Conservation (phyloP, 2,888 invertebrate species). For the Dyspetes luteomarginatus region DNA sequence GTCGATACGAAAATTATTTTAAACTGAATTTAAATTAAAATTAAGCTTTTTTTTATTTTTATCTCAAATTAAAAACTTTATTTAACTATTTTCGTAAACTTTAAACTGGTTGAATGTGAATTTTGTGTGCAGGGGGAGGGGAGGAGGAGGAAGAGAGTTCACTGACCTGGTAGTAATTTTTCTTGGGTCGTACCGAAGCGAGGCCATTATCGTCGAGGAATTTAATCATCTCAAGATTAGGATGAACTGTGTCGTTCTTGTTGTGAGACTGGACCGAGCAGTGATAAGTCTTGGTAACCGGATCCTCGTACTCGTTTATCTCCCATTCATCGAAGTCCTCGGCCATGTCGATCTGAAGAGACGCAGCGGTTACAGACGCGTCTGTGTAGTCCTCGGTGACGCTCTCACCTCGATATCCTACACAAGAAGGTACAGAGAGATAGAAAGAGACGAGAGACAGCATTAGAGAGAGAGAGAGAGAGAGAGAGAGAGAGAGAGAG, state of each 20-base stretch:
- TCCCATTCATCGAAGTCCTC: slow-evolving; percentile 71
- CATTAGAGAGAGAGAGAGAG: slow-evolving; percentile 27
- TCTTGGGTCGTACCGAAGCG: slow-evolving; percentile 59
- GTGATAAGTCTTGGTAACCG: slow-evolving; percentile 68
- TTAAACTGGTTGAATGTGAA: too few species aligned
- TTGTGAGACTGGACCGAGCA: slow-evolving; percentile 63
- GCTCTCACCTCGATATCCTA: slow-evolving; percentile 65
- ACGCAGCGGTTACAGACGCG: slow-evolving; percentile 68
- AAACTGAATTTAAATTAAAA: too few species aligned
- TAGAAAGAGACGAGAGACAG: slow-evolving; percentile 56
- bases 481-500: slow-evolving; percentile 39
- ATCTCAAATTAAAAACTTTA: too few species aligned
- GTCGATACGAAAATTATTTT: background rate
- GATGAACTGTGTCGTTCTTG: slow-evolving; percentile 65
- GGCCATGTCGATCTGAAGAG: slow-evolving; percentile 66
- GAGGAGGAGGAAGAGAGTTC: too few species aligned
- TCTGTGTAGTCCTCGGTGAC: slow-evolving; percentile 71
- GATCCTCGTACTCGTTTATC: slow-evolving; percentile 70
- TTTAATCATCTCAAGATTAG: slow-evolving; percentile 66
- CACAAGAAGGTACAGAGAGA: slow-evolving; percentile 45
- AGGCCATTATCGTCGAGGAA: slow-evolving; percentile 68
- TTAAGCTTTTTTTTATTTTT: too few species aligned
- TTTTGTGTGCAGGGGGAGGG: too few species aligned
- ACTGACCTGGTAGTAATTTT: slow-evolving; percentile 68
- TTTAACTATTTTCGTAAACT: too few species aligned